These are phyloP conservation scores for Dicrostonyx torquatus DNA, from an alignment of 2,797 vertebrate species.

Conservation along the genomic window DNA sequence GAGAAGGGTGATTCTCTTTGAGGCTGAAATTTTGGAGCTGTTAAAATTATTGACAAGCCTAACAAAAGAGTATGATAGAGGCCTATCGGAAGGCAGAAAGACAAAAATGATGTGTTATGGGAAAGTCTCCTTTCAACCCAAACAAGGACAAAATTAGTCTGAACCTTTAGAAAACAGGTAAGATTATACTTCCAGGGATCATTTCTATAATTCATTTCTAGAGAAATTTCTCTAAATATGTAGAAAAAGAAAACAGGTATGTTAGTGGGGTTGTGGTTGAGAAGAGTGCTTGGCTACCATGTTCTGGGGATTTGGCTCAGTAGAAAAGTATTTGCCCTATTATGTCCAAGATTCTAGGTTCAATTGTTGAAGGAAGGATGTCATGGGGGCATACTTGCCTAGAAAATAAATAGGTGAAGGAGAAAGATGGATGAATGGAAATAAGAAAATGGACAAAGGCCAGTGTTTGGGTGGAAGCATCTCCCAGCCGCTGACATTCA, in stretches of 20 bases:
- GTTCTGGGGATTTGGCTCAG: not conserved
- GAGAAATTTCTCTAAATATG: not conserved
- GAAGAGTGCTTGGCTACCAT: not conserved
- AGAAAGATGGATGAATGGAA: not conserved
- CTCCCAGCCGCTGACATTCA: too few species aligned
- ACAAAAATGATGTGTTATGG: not conserved
- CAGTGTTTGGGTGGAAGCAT: not conserved
- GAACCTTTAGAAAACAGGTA: not conserved
- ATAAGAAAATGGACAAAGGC: not conserved
- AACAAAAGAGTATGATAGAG: not conserved
- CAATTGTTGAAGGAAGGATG: too few species aligned
- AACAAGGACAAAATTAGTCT: not conserved
- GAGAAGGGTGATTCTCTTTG: not conserved
- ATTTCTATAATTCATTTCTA: not conserved
- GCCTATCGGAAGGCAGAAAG: not conserved
- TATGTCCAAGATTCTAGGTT: not conserved
- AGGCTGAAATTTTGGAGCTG: not conserved
- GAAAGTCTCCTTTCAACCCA: conserved; percentile 21
- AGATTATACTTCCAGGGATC: not conserved
- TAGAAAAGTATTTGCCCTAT: not conserved
- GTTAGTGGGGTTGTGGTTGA: not conserved
- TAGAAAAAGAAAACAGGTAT: not conserved
- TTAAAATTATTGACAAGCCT: not conserved
- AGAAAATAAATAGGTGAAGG: not conserved
- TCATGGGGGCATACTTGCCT: not conserved